A percentile compares a stretch with the other conserved stretches of the same genome.
Evolutionary conservation across 2,113 vertebrate genomes (phyloP).

Genomic region (Lontra canadensis): DNA sequence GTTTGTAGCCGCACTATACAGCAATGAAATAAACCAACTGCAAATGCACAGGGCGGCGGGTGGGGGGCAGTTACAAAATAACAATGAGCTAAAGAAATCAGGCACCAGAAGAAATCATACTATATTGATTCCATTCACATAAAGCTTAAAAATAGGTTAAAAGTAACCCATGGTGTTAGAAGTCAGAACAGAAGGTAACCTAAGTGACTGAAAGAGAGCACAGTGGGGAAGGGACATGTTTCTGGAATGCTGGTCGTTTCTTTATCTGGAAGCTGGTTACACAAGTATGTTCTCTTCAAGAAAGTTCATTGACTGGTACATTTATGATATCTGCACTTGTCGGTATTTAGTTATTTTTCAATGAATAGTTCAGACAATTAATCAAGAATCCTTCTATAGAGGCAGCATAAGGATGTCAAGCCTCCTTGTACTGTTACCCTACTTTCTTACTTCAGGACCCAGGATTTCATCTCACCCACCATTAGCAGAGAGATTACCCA

Average conservation of each 20-base stretch:
- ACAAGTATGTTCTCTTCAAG: not conserved
- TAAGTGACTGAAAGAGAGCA: not conserved
- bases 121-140: not conserved
- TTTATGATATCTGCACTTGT: not conserved
- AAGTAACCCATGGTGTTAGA: not conserved
- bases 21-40: slow-evolving; percentile 28
- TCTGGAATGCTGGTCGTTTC: not conserved
- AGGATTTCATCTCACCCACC: slow-evolving; percentile 14
- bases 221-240: not conserved
- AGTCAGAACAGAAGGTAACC: not conserved
- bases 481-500: not conserved
- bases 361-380: slow-evolving; percentile 1
- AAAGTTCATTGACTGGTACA: not conserved
- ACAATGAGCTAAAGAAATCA: not conserved
- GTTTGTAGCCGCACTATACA: not conserved
- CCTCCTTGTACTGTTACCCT: not conserved
- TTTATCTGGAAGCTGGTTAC: not conserved
- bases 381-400: not conserved
- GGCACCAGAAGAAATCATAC: not conserved
- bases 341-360: not conserved
- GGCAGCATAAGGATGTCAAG: not conserved
- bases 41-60: not conserved
- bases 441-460: not conserved
- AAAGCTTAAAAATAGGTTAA: not conserved
- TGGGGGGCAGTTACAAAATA: not conserved